phyloP scores from a whole-genome alignment of 2,797 vertebrate genomes.

The Botia almorhae region DNA sequence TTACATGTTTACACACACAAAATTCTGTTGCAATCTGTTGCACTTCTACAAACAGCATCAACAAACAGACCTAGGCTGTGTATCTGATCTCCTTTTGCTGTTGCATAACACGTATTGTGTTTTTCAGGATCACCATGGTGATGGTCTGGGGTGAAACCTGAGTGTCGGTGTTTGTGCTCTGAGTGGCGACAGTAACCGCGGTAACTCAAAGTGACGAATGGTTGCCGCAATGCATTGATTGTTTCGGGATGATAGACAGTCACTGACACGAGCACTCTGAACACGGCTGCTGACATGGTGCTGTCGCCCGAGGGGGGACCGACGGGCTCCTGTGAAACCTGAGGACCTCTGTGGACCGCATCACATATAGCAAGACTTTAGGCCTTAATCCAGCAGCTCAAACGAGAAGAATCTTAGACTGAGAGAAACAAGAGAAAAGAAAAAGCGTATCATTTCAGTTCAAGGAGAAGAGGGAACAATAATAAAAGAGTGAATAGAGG shows the following conservation, averaged over 20 bases:
- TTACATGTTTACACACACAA: constrained; percentile 4
- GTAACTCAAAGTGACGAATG: constrained; percentile 68
- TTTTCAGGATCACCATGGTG: constrained; percentile 31
- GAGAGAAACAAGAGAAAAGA: constrained; percentile 67
- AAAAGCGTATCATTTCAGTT: constrained; percentile 71
- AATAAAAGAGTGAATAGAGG: constrained; percentile 61
- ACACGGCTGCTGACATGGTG: constrained; percentile 72
- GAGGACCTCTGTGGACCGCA: constrained; percentile 68
- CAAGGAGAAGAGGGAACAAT: constrained; percentile 50
- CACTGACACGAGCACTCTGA: constrained; percentile 71
- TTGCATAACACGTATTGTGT: constrained; percentile 41
- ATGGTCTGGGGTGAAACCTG: constrained; percentile 41
- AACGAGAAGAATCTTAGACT: constrained; percentile 66
- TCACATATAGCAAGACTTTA: constrained; percentile 56
- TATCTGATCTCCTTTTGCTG: constrained; percentile 31
- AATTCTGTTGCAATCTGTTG: constrained; percentile 20
- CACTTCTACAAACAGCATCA: constrained; percentile 23
- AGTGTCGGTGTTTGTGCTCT: constrained; percentile 72
- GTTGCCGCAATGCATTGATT: constrained; percentile 69
- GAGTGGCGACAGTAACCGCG: constrained; percentile 48
- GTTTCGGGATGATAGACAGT: constrained; percentile 76
- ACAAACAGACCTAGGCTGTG: constrained; percentile 40
- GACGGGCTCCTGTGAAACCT: constrained; percentile 72
- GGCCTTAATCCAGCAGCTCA: constrained; percentile 68
- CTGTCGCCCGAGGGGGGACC: constrained; percentile 75